Base-by-base conservation (phyloP, 2,888 invertebrate species). In the Eilema depressum region DNA sequence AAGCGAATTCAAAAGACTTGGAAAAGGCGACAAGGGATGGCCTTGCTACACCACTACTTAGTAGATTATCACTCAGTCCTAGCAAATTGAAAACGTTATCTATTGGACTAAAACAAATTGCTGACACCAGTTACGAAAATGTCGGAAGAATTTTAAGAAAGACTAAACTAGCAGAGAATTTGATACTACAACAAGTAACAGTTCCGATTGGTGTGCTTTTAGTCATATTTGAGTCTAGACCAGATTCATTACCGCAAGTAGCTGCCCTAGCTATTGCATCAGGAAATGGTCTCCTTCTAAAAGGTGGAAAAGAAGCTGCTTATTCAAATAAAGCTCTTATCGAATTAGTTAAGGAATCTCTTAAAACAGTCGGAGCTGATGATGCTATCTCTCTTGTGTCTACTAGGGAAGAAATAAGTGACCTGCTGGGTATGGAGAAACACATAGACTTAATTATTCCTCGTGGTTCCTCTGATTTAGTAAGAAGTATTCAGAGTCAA, bases 401-500 rank as follows among this genome's bases (percentile, higher is more conserved):
- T 8, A 98, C 98, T 0, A 96, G 99, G 56, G 99, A 99, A 93
- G 99, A 99, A 96, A 99, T 99, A 68, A 97, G 98, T 74, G 99
- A 99, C 88, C 95, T 99, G 68, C 93, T 99, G 56, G 96, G 98
- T 20, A 97, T 99, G 97, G 98, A 98, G 80, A 97, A 98, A 77
- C 98, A 99, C 89, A 99, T 99, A 74, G 99, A 99, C 93, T 96
- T 99, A 79, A 98, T 99, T 62, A 99, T 99, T 81, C 99, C 99
- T 0, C 96, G 99, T 69, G 99, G 99, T 0, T 99, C 99, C 20
- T 98, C 97, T 37, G 98, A 99, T 1, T 95, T 99, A 68, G 99
- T 99, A 0, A 96, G 98, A 69, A 97, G 93, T 82, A 98, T 98
- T 80, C 98, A 98, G 87, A 96, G 97, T 77, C 98, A 98, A 88